A percentile compares a stretch with the other conserved stretches of the same genome.
These are phyloP conservation scores for Gavialis gangeticus DNA, from an alignment of 2,113 vertebrate species.

Conservation along the genomic window DNA sequence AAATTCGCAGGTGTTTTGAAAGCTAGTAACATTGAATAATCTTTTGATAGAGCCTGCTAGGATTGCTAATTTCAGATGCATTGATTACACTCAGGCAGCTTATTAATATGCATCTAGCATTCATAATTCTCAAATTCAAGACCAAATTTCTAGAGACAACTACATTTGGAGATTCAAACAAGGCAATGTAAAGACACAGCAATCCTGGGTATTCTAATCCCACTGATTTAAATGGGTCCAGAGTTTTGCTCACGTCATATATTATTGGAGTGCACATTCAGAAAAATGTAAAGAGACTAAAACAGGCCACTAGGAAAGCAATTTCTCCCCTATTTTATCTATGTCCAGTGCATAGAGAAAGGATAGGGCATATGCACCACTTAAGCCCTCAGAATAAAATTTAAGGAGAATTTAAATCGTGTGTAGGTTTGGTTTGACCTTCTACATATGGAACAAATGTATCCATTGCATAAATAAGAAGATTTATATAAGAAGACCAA, in stretches of 20 bases:
- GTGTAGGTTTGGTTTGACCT: no score
- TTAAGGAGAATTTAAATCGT: no score
- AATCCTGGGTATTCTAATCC: neutral
- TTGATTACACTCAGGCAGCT: no score
- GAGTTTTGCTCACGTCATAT: neutral
- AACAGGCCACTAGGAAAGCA: neutral
- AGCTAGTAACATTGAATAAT: neutral
- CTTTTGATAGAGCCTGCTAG: neutral
- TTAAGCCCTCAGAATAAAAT: no score
- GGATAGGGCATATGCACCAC: no score
- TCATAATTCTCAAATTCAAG: neutral
- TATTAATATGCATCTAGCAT: neutral
- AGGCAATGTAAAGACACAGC: neutral
- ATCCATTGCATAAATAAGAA: no score
- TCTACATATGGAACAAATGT: no score
- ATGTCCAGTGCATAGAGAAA: neutral
- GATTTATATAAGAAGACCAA: no score
- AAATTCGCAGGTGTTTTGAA: neutral
- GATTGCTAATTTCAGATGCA: neutral
- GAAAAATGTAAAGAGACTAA: neutral
- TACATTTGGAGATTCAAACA: neutral
- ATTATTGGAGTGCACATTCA: neutral
- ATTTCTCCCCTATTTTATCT: neutral
- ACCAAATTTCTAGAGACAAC: neutral
- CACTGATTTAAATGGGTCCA: neutral